Evolutionary conservation across 2,888 invertebrate genomes (phyloP).

Genomic region (Ommatoiulus sabulosus): DNA sequence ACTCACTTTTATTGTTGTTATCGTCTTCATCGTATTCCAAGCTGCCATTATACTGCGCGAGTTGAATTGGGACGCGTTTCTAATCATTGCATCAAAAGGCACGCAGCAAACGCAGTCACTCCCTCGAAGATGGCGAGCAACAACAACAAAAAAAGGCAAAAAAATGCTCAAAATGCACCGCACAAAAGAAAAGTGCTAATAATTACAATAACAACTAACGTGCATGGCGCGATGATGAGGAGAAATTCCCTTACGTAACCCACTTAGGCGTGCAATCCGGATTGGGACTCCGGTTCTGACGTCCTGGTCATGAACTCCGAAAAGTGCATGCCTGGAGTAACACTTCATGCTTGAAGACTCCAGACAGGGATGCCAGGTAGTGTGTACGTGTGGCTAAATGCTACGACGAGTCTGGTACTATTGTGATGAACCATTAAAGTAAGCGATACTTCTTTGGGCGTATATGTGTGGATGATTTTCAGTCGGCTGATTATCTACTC

Average conservation of each 20-base stretch:
- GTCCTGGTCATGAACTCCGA: too few species aligned
- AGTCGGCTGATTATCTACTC: too few species aligned
- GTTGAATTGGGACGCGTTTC: background rate
- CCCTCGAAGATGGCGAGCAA: background rate
- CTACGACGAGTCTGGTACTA: too few species aligned
- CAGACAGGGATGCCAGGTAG: too few species aligned
- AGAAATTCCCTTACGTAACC: background rate
- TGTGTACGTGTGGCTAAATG: too few species aligned
- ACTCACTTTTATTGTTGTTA: slow-evolving; percentile 43
- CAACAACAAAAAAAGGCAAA: background rate
- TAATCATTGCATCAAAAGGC: slow-evolving; percentile 43
- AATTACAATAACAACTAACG: slow-evolving; percentile 15
- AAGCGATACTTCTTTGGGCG: too few species aligned
- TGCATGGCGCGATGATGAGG: background rate
- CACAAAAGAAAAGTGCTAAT: background rate
- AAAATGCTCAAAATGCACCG: background rate
- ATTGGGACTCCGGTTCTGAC: too few species aligned
- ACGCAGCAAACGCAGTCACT: background rate
- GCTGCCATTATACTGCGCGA: background rate
- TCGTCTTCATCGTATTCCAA: background rate
- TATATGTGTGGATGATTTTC: too few species aligned
- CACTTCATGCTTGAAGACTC: too few species aligned
- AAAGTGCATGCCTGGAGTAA: too few species aligned
- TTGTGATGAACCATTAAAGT: too few species aligned
- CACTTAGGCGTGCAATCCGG: background rate